Base-by-base conservation (phyloP, 2,797 vertebrate species). In the Sardinella longiceps region DNA sequence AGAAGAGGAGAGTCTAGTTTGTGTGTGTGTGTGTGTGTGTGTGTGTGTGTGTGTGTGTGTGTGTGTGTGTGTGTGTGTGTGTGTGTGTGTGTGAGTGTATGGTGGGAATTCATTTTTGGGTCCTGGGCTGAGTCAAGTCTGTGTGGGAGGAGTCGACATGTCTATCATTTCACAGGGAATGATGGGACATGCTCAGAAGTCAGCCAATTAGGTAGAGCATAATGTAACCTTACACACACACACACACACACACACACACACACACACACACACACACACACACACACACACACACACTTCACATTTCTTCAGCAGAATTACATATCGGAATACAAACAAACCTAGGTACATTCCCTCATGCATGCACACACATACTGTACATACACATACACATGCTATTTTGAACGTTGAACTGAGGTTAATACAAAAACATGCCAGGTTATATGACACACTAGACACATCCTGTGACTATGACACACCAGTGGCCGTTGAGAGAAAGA, bases 21-120 rank as follows among this genome's bases (percentile, higher is more conserved):
- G n/a, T 23, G 18, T 14, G 51, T 3, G 25, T 63, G 60, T 66
- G 60, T 66, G 60, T 66, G 9, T 39, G 70, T 43, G 70, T 23
- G 70, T 39, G 70, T 39, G 33, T 37, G 14, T 39, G 66, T 37
- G 66, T 39, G 70, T 43, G 70, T 77, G 37, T 60, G 56, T 60
- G 56, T 28, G 58, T 63, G 58, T 63, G 58, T 63, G 58, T 63
- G 58, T 60, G 58, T 60, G 58, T 60, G 58, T 66, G 28, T 28
- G 25, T 28, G 25, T 66, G 60, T 66, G 28, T 33, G 60, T 15
- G 60, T 66, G 25, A 11, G 9, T 66, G 60, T 23, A 9, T 58
- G 56, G n/a, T n/a, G n/a, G 30, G 58, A 30, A 20, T n/a, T 58
- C 58, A 63, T 63, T 37, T 37, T 30, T 33, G 30, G 70, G 70